Conservation (phyloP, 2,113 vertebrate species). For the Melospiza melodia region DNA sequence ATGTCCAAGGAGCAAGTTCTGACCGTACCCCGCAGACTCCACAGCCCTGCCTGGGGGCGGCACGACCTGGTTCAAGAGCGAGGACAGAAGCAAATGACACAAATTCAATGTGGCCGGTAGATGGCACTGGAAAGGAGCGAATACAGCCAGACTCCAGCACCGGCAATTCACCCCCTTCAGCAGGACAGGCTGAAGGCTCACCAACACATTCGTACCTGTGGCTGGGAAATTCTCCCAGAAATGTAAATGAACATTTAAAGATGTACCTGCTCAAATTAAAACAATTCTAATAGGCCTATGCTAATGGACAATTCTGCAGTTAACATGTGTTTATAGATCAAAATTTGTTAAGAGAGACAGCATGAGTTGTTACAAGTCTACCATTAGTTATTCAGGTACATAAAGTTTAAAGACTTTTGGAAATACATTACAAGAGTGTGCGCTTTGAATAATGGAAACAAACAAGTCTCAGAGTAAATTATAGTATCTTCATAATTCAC, state of each 20-base stretch:
- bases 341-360: not conserved
- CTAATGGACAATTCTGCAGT: not conserved
- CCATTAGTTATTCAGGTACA: not conserved
- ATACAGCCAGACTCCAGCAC: not conserved
- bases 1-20: not conserved
- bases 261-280: not conserved
- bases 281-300: not conserved
- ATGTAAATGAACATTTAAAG: not conserved
- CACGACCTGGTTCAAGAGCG: not conserved
- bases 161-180: not conserved
- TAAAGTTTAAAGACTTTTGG: not conserved
- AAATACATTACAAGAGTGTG: not conserved
- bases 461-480: not conserved
- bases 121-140: slow-evolving; percentile 39
- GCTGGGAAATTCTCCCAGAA: not conserved
- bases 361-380: not conserved
- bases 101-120: slow-evolving; percentile 18
- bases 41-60: not conserved
- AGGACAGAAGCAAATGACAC: not conserved
- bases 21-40: not conserved
- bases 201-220: not conserved
- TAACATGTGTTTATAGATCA: not conserved
- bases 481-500: not conserved
- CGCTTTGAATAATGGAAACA: not conserved
- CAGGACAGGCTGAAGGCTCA: not conserved